A percentile compares a stretch with the other conserved stretches of the same genome.
Evolutionary conservation across 1,140 invertebrate species (phyloP).

Genomic region (Caenorhabditis remanei): DNA sequence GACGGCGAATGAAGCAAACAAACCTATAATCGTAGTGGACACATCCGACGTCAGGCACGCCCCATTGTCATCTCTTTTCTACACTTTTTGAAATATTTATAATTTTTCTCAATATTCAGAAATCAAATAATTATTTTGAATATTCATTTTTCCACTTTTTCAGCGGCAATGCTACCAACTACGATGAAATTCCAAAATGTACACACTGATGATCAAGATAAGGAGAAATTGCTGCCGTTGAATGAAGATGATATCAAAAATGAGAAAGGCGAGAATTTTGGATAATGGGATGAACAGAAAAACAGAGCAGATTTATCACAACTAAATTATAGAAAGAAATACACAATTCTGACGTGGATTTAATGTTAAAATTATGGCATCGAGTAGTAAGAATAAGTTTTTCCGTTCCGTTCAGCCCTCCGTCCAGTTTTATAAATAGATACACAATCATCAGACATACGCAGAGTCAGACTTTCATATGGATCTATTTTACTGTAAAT

Average conservation of each 20-base stretch:
- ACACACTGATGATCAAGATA: not conserved
- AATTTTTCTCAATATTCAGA: too few species aligned
- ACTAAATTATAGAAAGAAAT: too few species aligned
- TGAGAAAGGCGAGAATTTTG: not conserved
- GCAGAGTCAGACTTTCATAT: not conserved
- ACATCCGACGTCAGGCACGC: not conserved
- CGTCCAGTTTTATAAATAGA: not conserved
- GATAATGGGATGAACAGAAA: too few species aligned
- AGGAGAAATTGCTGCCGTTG: constrained; percentile 27
- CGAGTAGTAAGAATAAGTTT: not conserved
- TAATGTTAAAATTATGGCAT: not conserved
- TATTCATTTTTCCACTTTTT: constrained; percentile 5
- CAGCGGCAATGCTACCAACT: not conserved
- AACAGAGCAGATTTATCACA: too few species aligned
- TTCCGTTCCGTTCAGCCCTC: not conserved
- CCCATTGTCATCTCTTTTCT: not conserved
- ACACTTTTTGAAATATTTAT: not conserved
- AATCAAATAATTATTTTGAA: too few species aligned
- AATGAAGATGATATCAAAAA: not conserved
- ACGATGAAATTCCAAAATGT: constrained; percentile 49
- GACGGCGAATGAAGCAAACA: not conserved
- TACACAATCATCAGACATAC: not conserved
- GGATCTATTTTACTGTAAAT: not conserved
- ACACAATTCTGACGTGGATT: too few species aligned
- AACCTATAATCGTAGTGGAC: not conserved